These are phyloP conservation scores for Lamellibrachia columna DNA, from an alignment of 2,888 invertebrate species.

Conservation along the genomic window DNA sequence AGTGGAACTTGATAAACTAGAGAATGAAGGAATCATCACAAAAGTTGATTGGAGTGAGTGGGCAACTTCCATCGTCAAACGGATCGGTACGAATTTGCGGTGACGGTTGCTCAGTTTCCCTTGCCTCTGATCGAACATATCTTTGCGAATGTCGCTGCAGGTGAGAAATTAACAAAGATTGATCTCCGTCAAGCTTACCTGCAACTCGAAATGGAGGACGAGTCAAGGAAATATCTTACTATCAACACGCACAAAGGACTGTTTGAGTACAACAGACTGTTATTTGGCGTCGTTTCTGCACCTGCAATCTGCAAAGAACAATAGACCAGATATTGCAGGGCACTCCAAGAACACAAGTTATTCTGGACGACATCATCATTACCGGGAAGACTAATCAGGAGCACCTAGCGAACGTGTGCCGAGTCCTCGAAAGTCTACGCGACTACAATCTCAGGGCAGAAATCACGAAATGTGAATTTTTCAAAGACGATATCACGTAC, in stretches of 20 bases:
- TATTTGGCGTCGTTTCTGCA: no score
- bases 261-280: no score
- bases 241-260: no score
- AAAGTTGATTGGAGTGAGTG: neutral
- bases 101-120: neutral
- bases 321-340: no score
- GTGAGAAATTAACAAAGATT: neutral
- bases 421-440: neutral
- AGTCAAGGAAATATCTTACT: no score
- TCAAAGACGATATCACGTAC: no score
- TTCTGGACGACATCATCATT: slow-evolving; percentile 18
- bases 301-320: no score
- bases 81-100: neutral
- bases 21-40: slow-evolving; percentile 17
- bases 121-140: neutral
- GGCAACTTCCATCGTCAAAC: neutral
- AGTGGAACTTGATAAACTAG: neutral
- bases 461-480: no score
- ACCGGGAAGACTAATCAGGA: neutral
- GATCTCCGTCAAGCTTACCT: neutral
- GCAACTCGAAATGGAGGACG: neutral
- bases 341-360: neutral
- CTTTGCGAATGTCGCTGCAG: neutral
- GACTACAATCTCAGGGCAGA: no score
- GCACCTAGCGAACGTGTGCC: neutral